These are phyloP conservation scores for Sisor rabdophorus DNA, from an alignment of 2,113 vertebrate genomes.

Conservation along the genomic window DNA sequence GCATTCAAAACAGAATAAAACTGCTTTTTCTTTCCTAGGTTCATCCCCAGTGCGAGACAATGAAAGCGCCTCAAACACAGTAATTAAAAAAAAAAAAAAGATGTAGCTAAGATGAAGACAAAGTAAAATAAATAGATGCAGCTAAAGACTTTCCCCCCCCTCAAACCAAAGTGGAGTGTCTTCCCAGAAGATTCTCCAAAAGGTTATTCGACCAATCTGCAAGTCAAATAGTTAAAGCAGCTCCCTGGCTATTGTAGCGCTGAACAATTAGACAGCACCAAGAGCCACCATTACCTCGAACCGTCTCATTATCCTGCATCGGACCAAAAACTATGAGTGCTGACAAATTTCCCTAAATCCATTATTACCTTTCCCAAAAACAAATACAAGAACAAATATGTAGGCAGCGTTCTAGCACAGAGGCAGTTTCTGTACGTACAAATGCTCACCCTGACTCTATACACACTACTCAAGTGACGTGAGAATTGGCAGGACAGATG, in stretches of 20 bases:
- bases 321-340: neutral
- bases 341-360: neutral
- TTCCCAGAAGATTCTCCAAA: constrained; percentile 14
- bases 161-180: constrained; percentile 6
- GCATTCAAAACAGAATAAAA: constrained; percentile 1
- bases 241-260: neutral
- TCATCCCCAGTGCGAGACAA: neutral
- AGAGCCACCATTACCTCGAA: neutral
- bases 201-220: constrained; percentile 20
- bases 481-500: neutral
- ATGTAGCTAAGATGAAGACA: too few relatives aligned
- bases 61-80: constrained; percentile 2
- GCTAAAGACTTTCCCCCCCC: too few relatives aligned
- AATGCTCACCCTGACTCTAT: neutral
- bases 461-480: neutral
- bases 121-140: too few relatives aligned
- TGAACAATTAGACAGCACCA: neutral
- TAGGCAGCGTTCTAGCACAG: neutral
- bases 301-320: neutral
- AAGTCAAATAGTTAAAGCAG: constrained; percentile 12
- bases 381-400: too few relatives aligned
- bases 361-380: too few relatives aligned
- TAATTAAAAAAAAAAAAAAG: neutral
- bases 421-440: neutral
- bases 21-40: neutral